A percentile compares a stretch with the other conserved stretches of the same genome.
Evolutionary conservation across 2,888 invertebrate genomes (phyloP).

Genomic region (Auanema freiburgensis): DNA sequence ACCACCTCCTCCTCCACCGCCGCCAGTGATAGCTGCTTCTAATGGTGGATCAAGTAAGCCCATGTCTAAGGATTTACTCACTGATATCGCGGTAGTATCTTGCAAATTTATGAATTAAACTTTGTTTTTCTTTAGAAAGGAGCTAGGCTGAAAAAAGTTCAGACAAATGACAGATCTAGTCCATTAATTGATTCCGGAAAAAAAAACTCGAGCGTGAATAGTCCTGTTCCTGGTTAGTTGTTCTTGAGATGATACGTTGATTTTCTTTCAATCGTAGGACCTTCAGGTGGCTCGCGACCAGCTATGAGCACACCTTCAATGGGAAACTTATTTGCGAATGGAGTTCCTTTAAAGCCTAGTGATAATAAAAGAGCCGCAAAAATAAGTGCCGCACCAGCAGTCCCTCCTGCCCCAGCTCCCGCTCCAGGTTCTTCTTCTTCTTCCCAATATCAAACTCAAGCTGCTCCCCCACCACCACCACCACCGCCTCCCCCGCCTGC

Average conservation of each 20-base stretch:
- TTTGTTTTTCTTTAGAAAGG: constrained; percentile 33
- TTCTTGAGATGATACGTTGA: not conserved
- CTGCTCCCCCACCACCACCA: constrained; percentile 24
- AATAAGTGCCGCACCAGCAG: constrained; percentile 1
- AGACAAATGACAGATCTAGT: constrained; percentile 56
- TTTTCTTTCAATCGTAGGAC: constrained; percentile 3
- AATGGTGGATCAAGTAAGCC: constrained; percentile 22
- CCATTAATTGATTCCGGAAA: constrained; percentile 35
- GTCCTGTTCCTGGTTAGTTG: not conserved
- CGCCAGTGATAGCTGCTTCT: constrained; percentile 20
- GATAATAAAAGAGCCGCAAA: constrained; percentile 41
- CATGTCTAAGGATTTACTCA: constrained; percentile 36
- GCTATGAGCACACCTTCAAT: constrained; percentile 20
- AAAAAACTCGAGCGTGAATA: constrained; percentile 1
- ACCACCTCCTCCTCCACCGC: constrained; percentile 44
- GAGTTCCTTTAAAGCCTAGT: constrained; percentile 58
- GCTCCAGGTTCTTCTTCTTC: constrained; percentile 5
- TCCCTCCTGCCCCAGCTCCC: not conserved
- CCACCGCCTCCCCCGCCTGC: constrained; percentile 17
- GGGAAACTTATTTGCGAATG: constrained; percentile 60
- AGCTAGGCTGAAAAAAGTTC: constrained; percentile 47
- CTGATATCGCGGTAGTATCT: constrained; percentile 43
- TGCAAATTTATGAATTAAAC: too few species aligned
- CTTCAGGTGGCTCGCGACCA: constrained; percentile 20
- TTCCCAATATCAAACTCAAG: constrained; percentile 8